Evolutionary conservation across 2,113 vertebrate species (phyloP), one percentile per base, ranked within the genome.

Genomic region (Delphinapterus leucas): DNA sequence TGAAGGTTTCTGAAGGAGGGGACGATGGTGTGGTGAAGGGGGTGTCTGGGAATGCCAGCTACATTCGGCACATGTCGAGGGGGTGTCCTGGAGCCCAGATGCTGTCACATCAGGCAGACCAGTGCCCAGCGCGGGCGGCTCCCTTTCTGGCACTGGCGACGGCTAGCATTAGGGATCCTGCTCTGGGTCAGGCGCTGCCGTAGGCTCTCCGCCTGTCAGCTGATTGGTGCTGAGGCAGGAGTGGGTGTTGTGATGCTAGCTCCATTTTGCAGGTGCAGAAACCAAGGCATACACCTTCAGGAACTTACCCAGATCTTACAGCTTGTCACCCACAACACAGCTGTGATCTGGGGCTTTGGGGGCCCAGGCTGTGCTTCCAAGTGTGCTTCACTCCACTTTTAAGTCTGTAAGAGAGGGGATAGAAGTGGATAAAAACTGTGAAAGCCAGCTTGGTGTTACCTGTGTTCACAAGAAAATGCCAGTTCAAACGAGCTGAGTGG

Each of bases 61-160:
- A 28, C 18, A 1, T 1, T 21, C 17, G 23, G 2, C 68, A 15
- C 12, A 21, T 1, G 1, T 2, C 1, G 1, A 2, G 11, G 8
- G 1, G 5, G 11, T 15, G 20, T 70, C 33, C 13, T 8, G 7
- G 13, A 41, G 58, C 26, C 44, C 38, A 18, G 55, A 25, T 36
- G 12, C 13, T n/a, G 28, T 74, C 74, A 3, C 47, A 18, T 26
- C 26, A 71, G 60, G 11, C 31, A 1, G 3, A 25, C 17, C 1
- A 0, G 5, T 8, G 12, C 63, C 55, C 31, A 13, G 44, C 6
- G 2, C 2, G 15, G 86, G 74, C 28, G 44, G 65, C 38, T 8
- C 60, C 33, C 17, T 2, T 23, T 1, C 18, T 31, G 81, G 65
- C 60, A 6, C 65, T 13, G 47, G 10, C 28, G 84, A 61, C 63